phyloP scores from a whole-genome alignment of 2,113 vertebrate genomes.

The Muntiacus reevesi region DNA sequence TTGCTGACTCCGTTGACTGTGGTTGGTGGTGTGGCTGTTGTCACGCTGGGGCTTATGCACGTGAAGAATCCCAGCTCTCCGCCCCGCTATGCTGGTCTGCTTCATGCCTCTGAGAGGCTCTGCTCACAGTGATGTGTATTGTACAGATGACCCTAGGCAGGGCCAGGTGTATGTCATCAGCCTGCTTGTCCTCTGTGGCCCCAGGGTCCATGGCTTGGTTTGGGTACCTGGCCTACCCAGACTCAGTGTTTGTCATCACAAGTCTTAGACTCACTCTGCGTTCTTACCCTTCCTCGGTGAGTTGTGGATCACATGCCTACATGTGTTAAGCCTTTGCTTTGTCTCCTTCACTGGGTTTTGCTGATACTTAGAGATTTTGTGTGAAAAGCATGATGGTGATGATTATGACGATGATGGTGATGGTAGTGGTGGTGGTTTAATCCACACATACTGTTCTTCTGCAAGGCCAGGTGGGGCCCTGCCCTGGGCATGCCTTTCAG shows the following conservation, averaged over 20 bases:
- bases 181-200: not conserved
- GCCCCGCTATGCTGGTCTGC: accelerated
- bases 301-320: not conserved
- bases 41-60: not conserved
- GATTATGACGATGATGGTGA: not conserved
- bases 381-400: not conserved
- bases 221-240: not conserved
- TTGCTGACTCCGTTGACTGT: not conserved
- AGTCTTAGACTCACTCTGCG: not conserved
- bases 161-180: not conserved
- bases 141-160: not conserved
- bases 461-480: not conserved
- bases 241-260: not conserved
- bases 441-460: not conserved
- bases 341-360: not conserved
- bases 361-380: not conserved
- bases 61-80: not conserved
- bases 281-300: not conserved
- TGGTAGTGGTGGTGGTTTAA: not conserved
- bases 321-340: not conserved
- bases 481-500: not conserved
- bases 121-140: accelerated
- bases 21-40: not conserved
- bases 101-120: not conserved
- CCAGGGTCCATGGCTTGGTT: not conserved